phyloP scores from a whole-genome alignment of 2,888 invertebrate species.

The Anticlea derivata region DNA sequence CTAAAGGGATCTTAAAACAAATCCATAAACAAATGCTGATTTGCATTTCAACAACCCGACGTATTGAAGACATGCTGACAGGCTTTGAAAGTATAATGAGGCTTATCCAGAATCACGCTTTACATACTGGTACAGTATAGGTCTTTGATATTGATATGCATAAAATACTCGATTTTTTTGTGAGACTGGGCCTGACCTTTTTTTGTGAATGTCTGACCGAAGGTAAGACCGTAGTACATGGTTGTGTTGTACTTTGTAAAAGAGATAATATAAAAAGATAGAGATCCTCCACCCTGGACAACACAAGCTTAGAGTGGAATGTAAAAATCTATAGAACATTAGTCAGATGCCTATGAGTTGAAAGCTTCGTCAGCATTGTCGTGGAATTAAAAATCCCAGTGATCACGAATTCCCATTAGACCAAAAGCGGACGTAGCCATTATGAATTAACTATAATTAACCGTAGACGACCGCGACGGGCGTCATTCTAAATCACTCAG shows the following conservation, averaged over 20 bases:
- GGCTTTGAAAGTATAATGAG: slow-evolving; percentile 32
- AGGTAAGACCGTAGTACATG: too few species aligned
- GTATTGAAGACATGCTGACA: slow-evolving; percentile 25
- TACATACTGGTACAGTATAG: slow-evolving; percentile 4
- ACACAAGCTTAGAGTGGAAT: too few species aligned
- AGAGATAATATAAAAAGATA: too few species aligned
- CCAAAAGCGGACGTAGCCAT: slow-evolving; percentile 20
- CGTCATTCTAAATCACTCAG: slow-evolving; percentile 66
- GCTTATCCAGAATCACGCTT: slow-evolving; percentile 14
- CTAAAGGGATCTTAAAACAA: slow-evolving; percentile 24
- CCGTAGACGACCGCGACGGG: slow-evolving; percentile 25
- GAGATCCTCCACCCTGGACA: too few species aligned
- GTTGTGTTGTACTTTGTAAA: too few species aligned
- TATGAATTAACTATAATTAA: slow-evolving; percentile 34
- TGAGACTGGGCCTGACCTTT: too few species aligned
- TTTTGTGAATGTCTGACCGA: too few species aligned
- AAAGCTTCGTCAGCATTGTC: not conserved
- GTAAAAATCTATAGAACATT: too few species aligned
- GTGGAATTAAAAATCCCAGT: slow-evolving; percentile 10
- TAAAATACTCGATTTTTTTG: too few species aligned
- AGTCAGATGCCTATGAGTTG: not conserved
- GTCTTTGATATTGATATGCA: not conserved
- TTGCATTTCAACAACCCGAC: slow-evolving; percentile 20
- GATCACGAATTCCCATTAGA: slow-evolving; percentile 23
- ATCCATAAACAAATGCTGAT: slow-evolving; percentile 25